Percentiles rank a stretch among this genome's conserved stretches.
phyloP scores from a whole-genome alignment of 1,140 invertebrate species.

The Nautilus pompilius region DNA sequence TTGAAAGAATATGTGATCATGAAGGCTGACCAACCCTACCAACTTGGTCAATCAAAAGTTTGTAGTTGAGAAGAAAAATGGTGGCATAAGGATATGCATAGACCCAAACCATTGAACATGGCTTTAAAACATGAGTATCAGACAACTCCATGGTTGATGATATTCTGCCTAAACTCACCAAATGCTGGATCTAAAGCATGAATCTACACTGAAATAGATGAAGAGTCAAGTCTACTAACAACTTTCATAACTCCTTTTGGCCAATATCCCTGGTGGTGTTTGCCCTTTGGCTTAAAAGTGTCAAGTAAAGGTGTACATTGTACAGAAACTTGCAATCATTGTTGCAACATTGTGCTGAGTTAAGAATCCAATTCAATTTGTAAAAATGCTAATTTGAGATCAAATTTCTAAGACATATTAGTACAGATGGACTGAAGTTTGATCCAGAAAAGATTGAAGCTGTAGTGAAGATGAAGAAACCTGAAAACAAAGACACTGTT shows the following conservation, averaged over 20 bases:
- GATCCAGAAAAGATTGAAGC: no score
- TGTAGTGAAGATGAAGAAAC: no score
- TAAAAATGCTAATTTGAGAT: no score
- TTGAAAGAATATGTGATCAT: no score
- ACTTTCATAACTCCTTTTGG: constrained; percentile 38
- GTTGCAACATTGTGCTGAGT: no score
- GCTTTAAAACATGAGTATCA: constrained; percentile 18
- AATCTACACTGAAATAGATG: constrained; percentile 37
- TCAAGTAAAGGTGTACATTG: no score
- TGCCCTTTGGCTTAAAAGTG: constrained; percentile 27
- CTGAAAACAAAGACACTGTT: no score
- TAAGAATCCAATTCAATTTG: no score
- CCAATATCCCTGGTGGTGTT: constrained; percentile 19
- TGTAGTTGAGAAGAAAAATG: constrained; percentile 17
- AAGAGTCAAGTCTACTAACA: constrained; percentile 24
- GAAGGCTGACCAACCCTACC: constrained; percentile 18
- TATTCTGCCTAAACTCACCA: constrained; percentile 27
- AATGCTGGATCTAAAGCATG: constrained; percentile 24
- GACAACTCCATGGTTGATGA: constrained; percentile 23
- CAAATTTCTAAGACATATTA: no score
- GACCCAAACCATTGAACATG: constrained; percentile 20
- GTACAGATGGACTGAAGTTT: no score
- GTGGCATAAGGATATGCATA: constrained; percentile 22
- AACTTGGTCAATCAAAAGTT: constrained; percentile 19
- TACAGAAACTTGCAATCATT: no score